phyloP scores from a whole-genome alignment of 2,888 invertebrate species.

The Carterocephalus palaemon region DNA sequence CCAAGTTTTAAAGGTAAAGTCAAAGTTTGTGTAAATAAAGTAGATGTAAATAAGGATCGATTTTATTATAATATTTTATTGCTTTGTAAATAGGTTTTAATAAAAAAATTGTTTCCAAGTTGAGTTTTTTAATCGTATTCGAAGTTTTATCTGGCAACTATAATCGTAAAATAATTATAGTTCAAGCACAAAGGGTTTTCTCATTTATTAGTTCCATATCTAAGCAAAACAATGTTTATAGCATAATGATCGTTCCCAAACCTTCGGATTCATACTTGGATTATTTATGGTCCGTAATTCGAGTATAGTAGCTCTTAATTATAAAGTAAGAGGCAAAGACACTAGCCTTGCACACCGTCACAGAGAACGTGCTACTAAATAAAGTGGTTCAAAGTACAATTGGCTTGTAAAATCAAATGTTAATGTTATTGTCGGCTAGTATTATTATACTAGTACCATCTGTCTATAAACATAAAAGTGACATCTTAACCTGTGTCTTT shows the following conservation, averaged over 20 bases:
- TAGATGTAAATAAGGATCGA: conserved; percentile 46
- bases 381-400: neutral
- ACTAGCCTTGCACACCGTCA: conserved; percentile 58
- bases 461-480: too few relatives aligned
- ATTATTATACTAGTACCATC: too few relatives aligned
- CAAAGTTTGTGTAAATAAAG: conserved; percentile 61
- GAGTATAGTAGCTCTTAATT: conserved; percentile 53
- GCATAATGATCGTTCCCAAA: conserved; percentile 45
- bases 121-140: too few relatives aligned
- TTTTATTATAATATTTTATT: conserved; percentile 44
- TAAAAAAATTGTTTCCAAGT: conserved; percentile 40
- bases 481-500: too few relatives aligned
- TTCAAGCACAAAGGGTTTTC: conserved; percentile 3
- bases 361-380: conserved; percentile 29
- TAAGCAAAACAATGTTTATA: conserved; percentile 4
- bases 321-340: conserved; percentile 62
- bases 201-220: neutral
- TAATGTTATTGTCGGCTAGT: too few relatives aligned
- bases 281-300: conserved; percentile 61
- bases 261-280: conserved; percentile 53
- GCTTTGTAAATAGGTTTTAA: conserved; percentile 50
- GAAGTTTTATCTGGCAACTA: too few relatives aligned
- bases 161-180: too few relatives aligned
- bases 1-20: conserved; percentile 8
- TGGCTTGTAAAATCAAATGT: too few relatives aligned